Conservation (phyloP, 2,797 vertebrate genomes). For the Potorous gilbertii region DNA sequence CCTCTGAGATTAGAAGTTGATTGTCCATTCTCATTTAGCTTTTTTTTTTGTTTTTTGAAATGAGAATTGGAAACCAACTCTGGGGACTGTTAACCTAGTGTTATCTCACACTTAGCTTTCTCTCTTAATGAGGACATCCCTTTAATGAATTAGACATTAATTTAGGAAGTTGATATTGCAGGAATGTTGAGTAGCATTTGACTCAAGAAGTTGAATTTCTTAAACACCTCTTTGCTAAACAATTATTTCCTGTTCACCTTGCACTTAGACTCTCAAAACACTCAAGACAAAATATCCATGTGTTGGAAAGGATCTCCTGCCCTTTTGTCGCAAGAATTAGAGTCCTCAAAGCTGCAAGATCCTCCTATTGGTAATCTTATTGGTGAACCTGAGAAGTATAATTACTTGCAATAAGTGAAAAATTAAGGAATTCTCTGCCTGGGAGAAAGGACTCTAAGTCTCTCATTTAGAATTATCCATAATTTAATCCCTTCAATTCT, state of each 20-base stretch:
- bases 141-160: background rate
- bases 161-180: background rate
- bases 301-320: background rate
- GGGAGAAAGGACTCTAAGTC: background rate
- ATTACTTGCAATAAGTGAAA: background rate
- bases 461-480: background rate
- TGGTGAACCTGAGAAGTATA: background rate
- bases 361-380: background rate
- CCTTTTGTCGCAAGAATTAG: background rate
- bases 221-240: background rate
- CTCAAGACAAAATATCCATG: background rate
- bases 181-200: background rate
- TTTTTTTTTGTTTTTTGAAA: background rate
- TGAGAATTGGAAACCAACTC: background rate
- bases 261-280: background rate
- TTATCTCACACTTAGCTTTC: background rate
- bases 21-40: background rate
- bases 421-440: background rate
- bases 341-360: background rate
- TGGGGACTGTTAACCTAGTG: background rate
- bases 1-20: background rate
- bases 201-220: background rate
- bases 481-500: background rate
- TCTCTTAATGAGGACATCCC: background rate
- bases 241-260: background rate